phyloP scores from a whole-genome alignment of 2,797 vertebrate genomes.

The Thaleichthys pacificus region DNA sequence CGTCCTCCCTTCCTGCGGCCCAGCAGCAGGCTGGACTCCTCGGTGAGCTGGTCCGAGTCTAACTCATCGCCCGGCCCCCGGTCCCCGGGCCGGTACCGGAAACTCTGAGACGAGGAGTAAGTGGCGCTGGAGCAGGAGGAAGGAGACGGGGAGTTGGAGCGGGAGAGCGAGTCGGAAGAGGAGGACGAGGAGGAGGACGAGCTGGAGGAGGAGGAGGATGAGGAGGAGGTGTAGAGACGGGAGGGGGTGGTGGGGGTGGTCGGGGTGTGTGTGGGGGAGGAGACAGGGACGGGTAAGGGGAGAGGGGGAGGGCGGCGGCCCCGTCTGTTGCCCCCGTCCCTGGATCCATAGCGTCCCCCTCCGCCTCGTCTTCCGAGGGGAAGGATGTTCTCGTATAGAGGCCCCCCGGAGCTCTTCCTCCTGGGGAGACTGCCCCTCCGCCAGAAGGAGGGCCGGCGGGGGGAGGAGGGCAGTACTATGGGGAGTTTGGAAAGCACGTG shows the following conservation, averaged over 20 bases:
- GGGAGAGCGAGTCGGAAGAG: slow-evolving; percentile 72
- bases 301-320: slow-evolving; percentile 69
- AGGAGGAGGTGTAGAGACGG: slow-evolving; percentile 70
- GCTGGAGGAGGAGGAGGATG: slow-evolving; percentile 66
- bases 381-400: slow-evolving; percentile 80
- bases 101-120: slow-evolving; percentile 76
- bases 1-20: slow-evolving; percentile 64
- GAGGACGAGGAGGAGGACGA: slow-evolving; percentile 75
- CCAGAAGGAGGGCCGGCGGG: slow-evolving; percentile 77
- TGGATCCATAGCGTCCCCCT: slow-evolving; percentile 66
- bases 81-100: slow-evolving; percentile 70
- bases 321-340: slow-evolving; percentile 69
- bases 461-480: slow-evolving; percentile 76
- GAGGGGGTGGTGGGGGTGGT: slow-evolving; percentile 75
- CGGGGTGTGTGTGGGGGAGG: slow-evolving; percentile 74
- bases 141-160: slow-evolving; percentile 67
- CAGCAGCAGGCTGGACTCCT: slow-evolving; percentile 80
- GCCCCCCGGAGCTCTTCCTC: slow-evolving; percentile 80
- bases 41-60: slow-evolving; percentile 77
- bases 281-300: slow-evolving; percentile 69
- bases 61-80: slow-evolving; percentile 69
- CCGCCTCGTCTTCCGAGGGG: slow-evolving; percentile 77
- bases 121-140: slow-evolving; percentile 72
- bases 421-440: slow-evolving; percentile 80
- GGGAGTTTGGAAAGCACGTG: slow-evolving; percentile 77